Conservation (phyloP, 2,888 invertebrate genomes). For the Megamerina dolium region DNA sequence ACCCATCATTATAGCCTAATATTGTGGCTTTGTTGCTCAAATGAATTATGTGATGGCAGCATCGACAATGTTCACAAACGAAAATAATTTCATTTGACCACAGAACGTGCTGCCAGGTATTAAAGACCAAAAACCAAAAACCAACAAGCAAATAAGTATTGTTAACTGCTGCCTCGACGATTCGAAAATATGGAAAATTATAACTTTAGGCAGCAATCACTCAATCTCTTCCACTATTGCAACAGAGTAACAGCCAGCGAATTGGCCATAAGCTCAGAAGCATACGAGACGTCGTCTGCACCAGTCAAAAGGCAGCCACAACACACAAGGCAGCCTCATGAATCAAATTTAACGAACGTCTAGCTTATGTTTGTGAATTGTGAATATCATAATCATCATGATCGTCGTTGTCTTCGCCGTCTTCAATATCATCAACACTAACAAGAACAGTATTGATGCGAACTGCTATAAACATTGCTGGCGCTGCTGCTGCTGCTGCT, state of each 20-base stretch:
- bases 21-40: constrained; percentile 22
- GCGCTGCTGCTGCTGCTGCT: constrained; percentile 6
- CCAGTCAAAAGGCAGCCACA: neutral
- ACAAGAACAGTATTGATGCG: neutral
- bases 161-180: constrained; percentile 6
- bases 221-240: constrained; percentile 42
- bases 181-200: constrained; percentile 36
- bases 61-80: constrained; percentile 20
- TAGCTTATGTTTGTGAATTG: too few species aligned
- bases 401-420: too few species aligned
- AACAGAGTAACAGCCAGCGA: neutral
- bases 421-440: constrained; percentile 28
- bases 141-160: constrained; percentile 9
- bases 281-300: neutral
- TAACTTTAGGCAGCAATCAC: constrained; percentile 50
- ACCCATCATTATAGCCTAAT: constrained; percentile 29
- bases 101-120: constrained; percentile 26
- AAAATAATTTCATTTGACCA: constrained; percentile 30
- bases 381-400: too few species aligned
- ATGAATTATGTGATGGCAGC: constrained; percentile 24
- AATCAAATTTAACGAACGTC: constrained; percentile 50
- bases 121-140: constrained; percentile 16
- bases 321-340: constrained; percentile 39
- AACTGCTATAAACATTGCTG: neutral
- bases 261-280: too few species aligned